A percentile compares a stretch with the other conserved stretches of the same genome.
These are phyloP conservation scores for Monochamus alternatus DNA, from an alignment of 2,888 invertebrate species.

Conservation along the genomic window DNA sequence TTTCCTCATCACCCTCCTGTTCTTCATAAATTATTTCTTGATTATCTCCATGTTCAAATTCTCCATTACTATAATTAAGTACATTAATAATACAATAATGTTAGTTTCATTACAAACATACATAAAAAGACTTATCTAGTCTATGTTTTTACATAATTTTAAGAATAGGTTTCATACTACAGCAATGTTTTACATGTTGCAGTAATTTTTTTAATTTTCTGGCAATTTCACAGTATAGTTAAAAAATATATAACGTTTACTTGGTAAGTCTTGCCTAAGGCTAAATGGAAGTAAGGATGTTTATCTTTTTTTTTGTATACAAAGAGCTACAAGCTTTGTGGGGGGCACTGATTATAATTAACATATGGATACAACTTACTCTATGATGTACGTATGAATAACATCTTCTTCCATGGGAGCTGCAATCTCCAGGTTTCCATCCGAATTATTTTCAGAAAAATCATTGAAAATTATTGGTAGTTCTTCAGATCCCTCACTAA, in stretches of 20 bases:
- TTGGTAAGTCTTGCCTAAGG: too few species aligned
- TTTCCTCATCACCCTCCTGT: slow-evolving; percentile 48
- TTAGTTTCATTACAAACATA: background rate
- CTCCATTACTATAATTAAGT: slow-evolving; percentile 47
- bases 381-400: slow-evolving; percentile 55
- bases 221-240: too few species aligned
- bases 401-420: slow-evolving; percentile 54
- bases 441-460: slow-evolving; percentile 56
- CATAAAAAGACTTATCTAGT: too few species aligned
- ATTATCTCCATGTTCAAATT: slow-evolving; percentile 48
- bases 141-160: too few species aligned
- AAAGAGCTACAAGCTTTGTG: too few species aligned
- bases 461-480: slow-evolving; percentile 57
- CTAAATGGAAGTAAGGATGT: too few species aligned
- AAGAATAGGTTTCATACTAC: too few species aligned
- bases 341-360: too few species aligned
- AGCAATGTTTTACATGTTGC: too few species aligned
- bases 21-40: slow-evolving; percentile 52
- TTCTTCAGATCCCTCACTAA: slow-evolving; percentile 43
- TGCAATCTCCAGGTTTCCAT: slow-evolving; percentile 60
- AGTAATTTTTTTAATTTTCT: too few species aligned
- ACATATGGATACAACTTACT: slow-evolving; percentile 53
- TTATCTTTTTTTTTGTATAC: too few species aligned
- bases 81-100: background rate
- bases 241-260: too few species aligned